phyloP scores from a whole-genome alignment of 1,140 invertebrate species.

The Drosophila leontia region DNA sequence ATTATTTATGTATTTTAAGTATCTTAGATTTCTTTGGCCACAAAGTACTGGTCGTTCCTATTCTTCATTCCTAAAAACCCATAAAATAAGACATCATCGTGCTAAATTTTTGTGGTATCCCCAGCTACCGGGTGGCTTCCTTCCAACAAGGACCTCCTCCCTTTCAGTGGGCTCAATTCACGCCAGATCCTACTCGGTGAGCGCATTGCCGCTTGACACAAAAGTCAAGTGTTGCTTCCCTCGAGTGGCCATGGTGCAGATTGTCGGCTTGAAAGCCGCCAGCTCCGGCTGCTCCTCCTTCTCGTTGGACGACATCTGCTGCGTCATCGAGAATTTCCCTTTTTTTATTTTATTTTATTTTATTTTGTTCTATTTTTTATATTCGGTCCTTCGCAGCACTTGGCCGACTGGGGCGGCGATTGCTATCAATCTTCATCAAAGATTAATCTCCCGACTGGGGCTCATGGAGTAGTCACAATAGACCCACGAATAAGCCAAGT shows the following conservation, averaged over 20 bases:
- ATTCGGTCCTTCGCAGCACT: slow-evolving; percentile 8
- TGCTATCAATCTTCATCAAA: slow-evolving; percentile 67
- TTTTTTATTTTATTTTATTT: slow-evolving; percentile 28
- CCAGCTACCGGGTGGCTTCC: slow-evolving; percentile 4
- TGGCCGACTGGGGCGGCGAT: slow-evolving; percentile 29
- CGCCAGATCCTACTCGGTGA: slow-evolving; percentile 22
- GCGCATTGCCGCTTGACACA: slow-evolving; percentile 66
- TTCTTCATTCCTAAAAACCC: slow-evolving; percentile 1
- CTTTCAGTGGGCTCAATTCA: slow-evolving; percentile 48
- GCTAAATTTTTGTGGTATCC: slow-evolving; percentile 20
- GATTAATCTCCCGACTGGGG: slow-evolving; percentile 49
- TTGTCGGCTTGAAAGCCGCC: slow-evolving; percentile 47
- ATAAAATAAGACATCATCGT: slow-evolving; percentile 36
- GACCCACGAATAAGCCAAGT: slow-evolving; percentile 17
- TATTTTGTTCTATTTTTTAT: slow-evolving; percentile 44
- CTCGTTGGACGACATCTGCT: slow-evolving; percentile 50
- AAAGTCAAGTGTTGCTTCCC: slow-evolving; percentile 81
- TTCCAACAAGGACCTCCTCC: slow-evolving; percentile 30
- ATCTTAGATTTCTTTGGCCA: background rate
- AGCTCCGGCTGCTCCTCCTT: slow-evolving; percentile 3
- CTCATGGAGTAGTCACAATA: slow-evolving; percentile 22
- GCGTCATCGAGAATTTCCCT: slow-evolving; percentile 49
- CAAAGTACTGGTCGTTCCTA: background rate
- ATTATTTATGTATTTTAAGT: background rate
- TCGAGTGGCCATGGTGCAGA: slow-evolving; percentile 66